Percentiles rank a stretch among this genome's conserved stretches.
phyloP scores from a whole-genome alignment of 2,888 invertebrate genomes.

The Xestia xanthographa region DNA sequence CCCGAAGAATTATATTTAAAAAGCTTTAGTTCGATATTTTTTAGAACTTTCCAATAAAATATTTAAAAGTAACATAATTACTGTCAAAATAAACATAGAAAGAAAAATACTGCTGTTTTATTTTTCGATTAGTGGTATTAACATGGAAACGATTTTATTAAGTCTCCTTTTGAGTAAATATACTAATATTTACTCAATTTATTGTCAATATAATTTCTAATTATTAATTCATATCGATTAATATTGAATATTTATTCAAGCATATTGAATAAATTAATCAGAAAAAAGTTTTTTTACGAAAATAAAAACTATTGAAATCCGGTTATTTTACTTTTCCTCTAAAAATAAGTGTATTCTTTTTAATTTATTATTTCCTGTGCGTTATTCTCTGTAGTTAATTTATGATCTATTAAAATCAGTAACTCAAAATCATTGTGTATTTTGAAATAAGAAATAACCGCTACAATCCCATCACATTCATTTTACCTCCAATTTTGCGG shows the following conservation, averaged over 20 bases:
- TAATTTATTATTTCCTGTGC: conserved; percentile 27
- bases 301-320: conserved; percentile 5
- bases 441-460: neutral
- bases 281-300: conserved; percentile 8
- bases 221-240: conserved; percentile 58
- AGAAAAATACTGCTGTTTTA: conserved; percentile 51
- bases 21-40: conserved; percentile 11
- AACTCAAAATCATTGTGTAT: neutral
- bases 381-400: neutral
- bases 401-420: neutral
- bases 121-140: conserved; percentile 48
- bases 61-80: conserved; percentile 50
- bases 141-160: conserved; percentile 55
- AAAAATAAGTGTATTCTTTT: neutral
- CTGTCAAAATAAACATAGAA: conserved; percentile 55
- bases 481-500: neutral
- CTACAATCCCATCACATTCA: neutral
- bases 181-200: conserved; percentile 27
- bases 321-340: conserved; percentile 18
- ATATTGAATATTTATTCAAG: conserved; percentile 46
- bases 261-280: conserved; percentile 44
- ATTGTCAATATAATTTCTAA: conserved; percentile 41
- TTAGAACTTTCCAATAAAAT: conserved; percentile 58
- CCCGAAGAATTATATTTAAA: neutral
- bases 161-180: conserved; percentile 38